Conservation (phyloP, 2,113 vertebrate species). For the Chelonoidis abingdonii region DNA sequence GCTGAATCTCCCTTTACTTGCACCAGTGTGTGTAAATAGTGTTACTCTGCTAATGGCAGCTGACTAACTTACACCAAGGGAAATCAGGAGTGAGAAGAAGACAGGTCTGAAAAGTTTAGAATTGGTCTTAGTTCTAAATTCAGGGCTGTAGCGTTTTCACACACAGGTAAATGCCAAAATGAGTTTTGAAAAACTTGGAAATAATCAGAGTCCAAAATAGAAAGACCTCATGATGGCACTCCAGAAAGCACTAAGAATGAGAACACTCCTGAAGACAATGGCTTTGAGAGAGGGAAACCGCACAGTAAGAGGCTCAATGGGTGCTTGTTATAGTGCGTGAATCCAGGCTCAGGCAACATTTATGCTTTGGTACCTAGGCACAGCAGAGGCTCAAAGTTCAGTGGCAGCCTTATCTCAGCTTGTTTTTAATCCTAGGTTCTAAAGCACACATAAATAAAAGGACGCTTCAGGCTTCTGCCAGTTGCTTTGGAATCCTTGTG, state of each 20-base stretch:
- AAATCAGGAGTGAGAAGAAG: not conserved
- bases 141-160: not conserved
- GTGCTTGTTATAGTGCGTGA: too few relatives aligned
- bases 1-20: not conserved
- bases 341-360: not conserved
- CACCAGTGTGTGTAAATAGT: not conserved
- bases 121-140: not conserved
- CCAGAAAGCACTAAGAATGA: not conserved
- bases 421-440: constrained; percentile 40
- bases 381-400: not conserved
- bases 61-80: not conserved
- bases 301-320: not conserved
- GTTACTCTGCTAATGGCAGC: not conserved
- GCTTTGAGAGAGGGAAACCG: not conserved
- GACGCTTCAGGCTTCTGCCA: constrained; percentile 48
- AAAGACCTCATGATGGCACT: not conserved
- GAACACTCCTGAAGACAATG: not conserved
- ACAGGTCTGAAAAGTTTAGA: not conserved
- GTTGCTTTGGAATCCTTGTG: constrained; percentile 42
- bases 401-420: constrained; percentile 28
- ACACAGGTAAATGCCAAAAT: not conserved
- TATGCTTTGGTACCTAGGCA: not conserved
- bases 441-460: constrained; percentile 41
- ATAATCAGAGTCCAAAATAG: not conserved
- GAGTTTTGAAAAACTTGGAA: not conserved